phyloP scores from a whole-genome alignment of 1,140 invertebrate genomes.

The Protaetia brevitarsis region DNA sequence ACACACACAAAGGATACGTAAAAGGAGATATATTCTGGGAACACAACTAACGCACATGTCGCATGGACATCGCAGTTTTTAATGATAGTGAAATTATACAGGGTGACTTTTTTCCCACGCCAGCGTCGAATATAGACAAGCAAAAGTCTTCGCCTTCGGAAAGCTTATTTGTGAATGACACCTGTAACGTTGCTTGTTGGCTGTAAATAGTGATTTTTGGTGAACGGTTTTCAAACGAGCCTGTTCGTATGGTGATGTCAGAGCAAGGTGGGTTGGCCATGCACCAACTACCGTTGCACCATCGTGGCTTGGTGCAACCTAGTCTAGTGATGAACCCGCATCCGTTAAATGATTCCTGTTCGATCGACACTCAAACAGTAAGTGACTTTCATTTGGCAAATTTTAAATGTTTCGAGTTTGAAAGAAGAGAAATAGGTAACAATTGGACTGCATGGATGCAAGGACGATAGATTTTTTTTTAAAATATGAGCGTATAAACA shows the following conservation, averaged over 20 bases:
- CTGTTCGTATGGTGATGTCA: slow-evolving; percentile 57
- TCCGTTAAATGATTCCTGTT: slow-evolving; percentile 48
- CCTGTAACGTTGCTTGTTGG: slow-evolving; percentile 2
- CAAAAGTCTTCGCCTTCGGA: not conserved
- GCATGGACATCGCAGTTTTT: not conserved
- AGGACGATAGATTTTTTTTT: too few relatives aligned
- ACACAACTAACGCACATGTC: not conserved
- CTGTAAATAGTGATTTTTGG: not conserved
- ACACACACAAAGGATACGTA: not conserved
- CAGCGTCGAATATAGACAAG: not conserved
- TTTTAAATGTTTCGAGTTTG: too few relatives aligned
- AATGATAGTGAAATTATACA: slow-evolving; percentile 16
- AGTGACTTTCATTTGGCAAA: slow-evolving; percentile 37
- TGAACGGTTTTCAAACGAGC: slow-evolving; percentile 33
- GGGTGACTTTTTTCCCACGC: not conserved
- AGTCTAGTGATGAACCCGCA: slow-evolving; percentile 58
- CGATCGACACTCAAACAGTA: slow-evolving; percentile 46
- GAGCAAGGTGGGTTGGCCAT: slow-evolving; percentile 58
- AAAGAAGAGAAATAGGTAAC: too few relatives aligned
- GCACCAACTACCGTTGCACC: slow-evolving; percentile 57
- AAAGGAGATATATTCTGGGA: not conserved
- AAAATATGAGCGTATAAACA: too few relatives aligned
- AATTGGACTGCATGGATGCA: too few relatives aligned
- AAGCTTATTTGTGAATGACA: not conserved
- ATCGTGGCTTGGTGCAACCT: slow-evolving; percentile 56